Conservation (phyloP, 2,113 vertebrate species). For the Eptesicus fuscus region DNA sequence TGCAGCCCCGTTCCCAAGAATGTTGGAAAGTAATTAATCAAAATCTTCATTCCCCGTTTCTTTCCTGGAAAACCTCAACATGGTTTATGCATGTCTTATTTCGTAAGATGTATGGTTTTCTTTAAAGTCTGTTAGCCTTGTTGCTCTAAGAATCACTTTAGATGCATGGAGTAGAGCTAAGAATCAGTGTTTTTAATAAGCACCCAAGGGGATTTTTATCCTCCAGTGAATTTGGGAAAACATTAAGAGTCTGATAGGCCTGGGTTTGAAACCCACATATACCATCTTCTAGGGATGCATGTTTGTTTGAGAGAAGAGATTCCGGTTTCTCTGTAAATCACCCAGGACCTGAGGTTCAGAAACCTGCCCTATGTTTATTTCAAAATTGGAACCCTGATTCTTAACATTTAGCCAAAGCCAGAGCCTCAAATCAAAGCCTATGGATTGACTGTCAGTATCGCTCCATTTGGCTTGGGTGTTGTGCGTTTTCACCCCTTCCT, state of each 20-base stretch:
- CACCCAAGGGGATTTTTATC: neutral
- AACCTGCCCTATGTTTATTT: neutral
- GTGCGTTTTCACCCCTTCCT: neutral
- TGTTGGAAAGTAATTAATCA: neutral
- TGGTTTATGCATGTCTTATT: neutral
- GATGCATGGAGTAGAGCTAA: neutral
- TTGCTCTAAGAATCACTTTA: neutral
- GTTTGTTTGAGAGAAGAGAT: neutral
- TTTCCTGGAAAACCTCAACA: neutral
- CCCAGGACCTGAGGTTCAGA: neutral
- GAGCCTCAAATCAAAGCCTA: neutral
- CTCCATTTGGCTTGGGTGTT: neutral
- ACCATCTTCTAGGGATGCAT: neutral
- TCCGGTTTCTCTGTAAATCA: neutral
- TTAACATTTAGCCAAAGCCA: neutral
- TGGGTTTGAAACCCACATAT: neutral
- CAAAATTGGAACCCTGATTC: neutral
- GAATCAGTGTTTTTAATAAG: constrained; percentile 4
- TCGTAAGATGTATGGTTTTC: neutral
- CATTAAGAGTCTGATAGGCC: neutral
- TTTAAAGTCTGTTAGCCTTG: neutral
- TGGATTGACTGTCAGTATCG: too few relatives aligned
- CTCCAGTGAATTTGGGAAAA: neutral
- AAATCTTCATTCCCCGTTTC: neutral
- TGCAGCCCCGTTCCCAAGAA: neutral